Conservation (phyloP, 2,113 vertebrate genomes). For the Notarius quadriscutis region DNA sequence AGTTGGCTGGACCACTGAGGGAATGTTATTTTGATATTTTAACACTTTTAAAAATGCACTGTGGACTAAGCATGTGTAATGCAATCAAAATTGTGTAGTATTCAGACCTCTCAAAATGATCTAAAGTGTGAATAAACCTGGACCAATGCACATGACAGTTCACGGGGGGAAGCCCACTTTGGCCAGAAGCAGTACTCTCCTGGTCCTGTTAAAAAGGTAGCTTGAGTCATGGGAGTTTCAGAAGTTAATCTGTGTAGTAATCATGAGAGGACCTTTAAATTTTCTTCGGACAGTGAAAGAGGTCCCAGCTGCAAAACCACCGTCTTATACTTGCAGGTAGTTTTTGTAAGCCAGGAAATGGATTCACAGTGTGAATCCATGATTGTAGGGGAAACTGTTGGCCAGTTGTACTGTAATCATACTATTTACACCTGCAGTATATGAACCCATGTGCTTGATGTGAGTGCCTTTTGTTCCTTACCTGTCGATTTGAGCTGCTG, state of each 20-base stretch:
- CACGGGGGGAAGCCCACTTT: neutral
- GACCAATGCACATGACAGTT: no score
- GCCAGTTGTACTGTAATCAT: neutral
- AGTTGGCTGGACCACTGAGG: no score
- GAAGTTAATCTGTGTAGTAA: neutral
- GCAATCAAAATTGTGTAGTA: neutral
- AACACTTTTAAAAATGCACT: no score
- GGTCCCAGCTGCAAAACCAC: neutral
- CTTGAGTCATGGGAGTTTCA: neutral
- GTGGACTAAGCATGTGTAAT: neutral
- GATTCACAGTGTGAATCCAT: neutral
- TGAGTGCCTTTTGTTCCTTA: constrained; percentile 54
- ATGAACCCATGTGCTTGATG: neutral
- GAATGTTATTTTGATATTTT: neutral
- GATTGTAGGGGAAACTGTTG: neutral
- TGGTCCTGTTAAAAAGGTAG: neutral
- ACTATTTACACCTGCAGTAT: neutral
- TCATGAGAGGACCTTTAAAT: neutral
- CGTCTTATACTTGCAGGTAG: neutral
- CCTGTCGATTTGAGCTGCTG: constrained; percentile 87
- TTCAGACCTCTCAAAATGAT: neutral
- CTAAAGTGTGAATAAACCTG: neutral
- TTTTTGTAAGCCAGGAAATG: neutral
- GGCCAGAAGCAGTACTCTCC: neutral
- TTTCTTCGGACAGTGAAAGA: neutral